A percentile compares a stretch with the other conserved stretches of the same genome.
phyloP scores from a whole-genome alignment of 2,113 vertebrate species.

The Tylochromis polylepis region DNA sequence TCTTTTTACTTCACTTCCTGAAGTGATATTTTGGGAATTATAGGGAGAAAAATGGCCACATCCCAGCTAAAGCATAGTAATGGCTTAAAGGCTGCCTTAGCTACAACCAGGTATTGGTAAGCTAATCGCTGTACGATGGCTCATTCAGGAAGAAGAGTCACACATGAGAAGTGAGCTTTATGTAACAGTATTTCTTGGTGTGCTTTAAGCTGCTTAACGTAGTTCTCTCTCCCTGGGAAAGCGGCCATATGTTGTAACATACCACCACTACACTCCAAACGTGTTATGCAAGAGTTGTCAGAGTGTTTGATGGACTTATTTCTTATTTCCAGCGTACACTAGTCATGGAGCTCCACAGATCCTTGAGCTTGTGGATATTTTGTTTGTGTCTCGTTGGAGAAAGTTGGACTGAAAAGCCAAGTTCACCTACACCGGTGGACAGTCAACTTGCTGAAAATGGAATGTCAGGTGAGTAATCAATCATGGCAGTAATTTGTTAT shows the following conservation, averaged over 20 bases:
- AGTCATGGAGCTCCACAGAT: slow-evolving; percentile 70
- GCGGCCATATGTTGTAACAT: background rate
- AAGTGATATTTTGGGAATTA: background rate
- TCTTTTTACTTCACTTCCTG: background rate
- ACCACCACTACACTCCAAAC: background rate
- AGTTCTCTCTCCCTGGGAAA: background rate
- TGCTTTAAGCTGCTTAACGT: background rate
- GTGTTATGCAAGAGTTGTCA: background rate
- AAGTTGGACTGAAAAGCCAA: slow-evolving; percentile 55
- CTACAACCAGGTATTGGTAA: background rate
- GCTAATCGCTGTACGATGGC: background rate
- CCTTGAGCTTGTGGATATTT: slow-evolving; percentile 66
- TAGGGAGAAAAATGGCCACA: background rate
- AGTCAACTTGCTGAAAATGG: slow-evolving; percentile 48
- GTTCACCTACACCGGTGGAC: slow-evolving; percentile 26
- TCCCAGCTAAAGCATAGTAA: background rate
- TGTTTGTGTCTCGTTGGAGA: slow-evolving; percentile 63
- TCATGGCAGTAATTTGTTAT: background rate
- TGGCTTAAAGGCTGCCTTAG: background rate
- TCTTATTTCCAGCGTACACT: slow-evolving; percentile 16
- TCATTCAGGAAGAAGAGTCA: slow-evolving; percentile 18
- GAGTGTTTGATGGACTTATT: background rate
- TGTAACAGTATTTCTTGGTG: background rate
- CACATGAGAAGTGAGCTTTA: background rate
- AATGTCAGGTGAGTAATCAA: slow-evolving; percentile 53